phyloP scores from a whole-genome alignment of 2,113 vertebrate species.

The Plectropomus leopardus region DNA sequence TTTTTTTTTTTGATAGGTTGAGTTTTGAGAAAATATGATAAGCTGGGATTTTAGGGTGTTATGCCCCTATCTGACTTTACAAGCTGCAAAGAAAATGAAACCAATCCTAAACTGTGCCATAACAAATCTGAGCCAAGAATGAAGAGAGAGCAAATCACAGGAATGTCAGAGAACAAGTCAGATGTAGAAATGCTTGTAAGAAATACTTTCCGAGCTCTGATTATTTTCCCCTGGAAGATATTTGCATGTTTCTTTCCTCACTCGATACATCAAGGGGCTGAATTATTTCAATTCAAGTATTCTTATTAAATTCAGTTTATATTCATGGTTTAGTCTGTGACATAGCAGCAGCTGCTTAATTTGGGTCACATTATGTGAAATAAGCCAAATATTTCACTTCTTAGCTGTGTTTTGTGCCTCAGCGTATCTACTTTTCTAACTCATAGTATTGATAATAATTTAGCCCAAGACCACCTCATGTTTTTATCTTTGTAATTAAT shows the following conservation, averaged over 20 bases:
- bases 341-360: conserved; percentile 47
- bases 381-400: conserved; percentile 25
- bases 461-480: neutral
- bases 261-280: neutral
- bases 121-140: conserved; percentile 36
- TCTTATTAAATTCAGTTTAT: conserved; percentile 28
- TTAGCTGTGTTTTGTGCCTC: conserved; percentile 24
- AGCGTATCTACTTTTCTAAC: conserved; percentile 1
- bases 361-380: conserved; percentile 41
- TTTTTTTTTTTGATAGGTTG: conserved; percentile 31
- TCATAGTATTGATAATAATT: conserved; percentile 20
- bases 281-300: conserved; percentile 36
- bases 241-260: conserved; percentile 18
- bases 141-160: conserved; percentile 23
- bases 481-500: too few relatives aligned
- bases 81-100: conserved; percentile 51
- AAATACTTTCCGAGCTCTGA: conserved; percentile 25
- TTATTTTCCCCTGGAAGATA: conserved; percentile 16
- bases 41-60: conserved; percentile 37
- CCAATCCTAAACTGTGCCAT: conserved; percentile 20
- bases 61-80: conserved; percentile 15
- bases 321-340: conserved; percentile 30
- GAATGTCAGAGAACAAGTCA: conserved; percentile 12
- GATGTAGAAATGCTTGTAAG: conserved; percentile 10
- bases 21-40: conserved; percentile 60